Evolutionary conservation across 2,797 vertebrate species (phyloP), one percentile per base, ranked within the genome.

Genomic region (Ceryle rudis): DNA sequence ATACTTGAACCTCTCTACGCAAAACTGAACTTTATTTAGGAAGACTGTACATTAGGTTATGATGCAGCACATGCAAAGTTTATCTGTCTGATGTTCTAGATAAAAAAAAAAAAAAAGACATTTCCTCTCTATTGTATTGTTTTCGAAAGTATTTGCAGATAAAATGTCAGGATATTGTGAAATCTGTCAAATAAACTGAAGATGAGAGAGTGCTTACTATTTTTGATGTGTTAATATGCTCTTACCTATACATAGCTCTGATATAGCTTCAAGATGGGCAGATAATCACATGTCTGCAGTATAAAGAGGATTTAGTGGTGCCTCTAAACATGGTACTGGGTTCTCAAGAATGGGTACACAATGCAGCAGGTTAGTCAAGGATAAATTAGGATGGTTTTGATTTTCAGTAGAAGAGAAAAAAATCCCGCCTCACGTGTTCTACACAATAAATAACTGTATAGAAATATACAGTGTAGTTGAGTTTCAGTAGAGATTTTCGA

Each of bases 31-130:
- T 90, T 86, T 61, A 20, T 57, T 67, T 58, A 28, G 29, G 19
- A 71, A 78, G 22, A 10, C 15, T 65, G 13, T 14, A 52, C 0
- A 0, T 61, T 69, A 39, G 1, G 1, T 41, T 33, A 6, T 23
- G 31, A 35, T 28, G 2, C 8, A 81, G n/a, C 14, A 37, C 10
- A 70, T 77, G 47, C 20, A 93, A 87, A 89, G 57, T 37, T 41
- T 78, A 46, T 41, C 14, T 60, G 73, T 18, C 33, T 52, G 22
- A 29, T 44, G 14, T 64, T 80, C 52, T 29, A 60, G 31, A 51
- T 41, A 14, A 49, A 49, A 33, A 60, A 51, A n/a, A n/a, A 28
- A 60, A 42, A 70, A 58, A 44, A 37, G 25, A 11, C 0, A 31
- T 91, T 87, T 91, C 20, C 14, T 80, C 81, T 78, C 58, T 66